phyloP scores from a whole-genome alignment of 2,888 invertebrate genomes.

The Zelleria hepariella region DNA sequence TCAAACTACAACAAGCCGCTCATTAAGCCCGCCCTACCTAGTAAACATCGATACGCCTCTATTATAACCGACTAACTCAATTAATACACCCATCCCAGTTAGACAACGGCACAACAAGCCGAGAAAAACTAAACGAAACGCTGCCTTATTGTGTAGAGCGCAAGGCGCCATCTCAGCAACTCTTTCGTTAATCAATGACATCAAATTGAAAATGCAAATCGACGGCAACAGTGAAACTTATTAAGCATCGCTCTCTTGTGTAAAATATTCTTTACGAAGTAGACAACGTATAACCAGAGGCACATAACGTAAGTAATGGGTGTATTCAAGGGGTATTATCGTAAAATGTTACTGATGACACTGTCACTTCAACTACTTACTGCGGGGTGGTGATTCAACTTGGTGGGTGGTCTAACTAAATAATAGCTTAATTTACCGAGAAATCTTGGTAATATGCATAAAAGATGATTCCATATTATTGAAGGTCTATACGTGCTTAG shows the following conservation, averaged over 20 bases:
- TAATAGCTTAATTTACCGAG: no score
- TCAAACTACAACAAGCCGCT: constrained; percentile 63
- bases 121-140: constrained; percentile 11
- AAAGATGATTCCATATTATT: background rate
- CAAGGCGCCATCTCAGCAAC: background rate
- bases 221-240: constrained; percentile 26
- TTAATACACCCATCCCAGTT: constrained; percentile 27
- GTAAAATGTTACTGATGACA: constrained; percentile 39
- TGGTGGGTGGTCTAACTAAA: constrained; percentile 23
- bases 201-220: constrained; percentile 36
- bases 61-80: constrained; percentile 42
- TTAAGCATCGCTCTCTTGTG: constrained; percentile 32
- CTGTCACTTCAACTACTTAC: constrained; percentile 27
- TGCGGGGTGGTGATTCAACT: constrained; percentile 16
- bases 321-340: constrained; percentile 43
- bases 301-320: constrained; percentile 35
- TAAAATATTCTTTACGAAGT: constrained; percentile 34
- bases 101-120: constrained; percentile 17
- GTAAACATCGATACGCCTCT: constrained; percentile 46
- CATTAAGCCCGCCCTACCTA: constrained; percentile 50
- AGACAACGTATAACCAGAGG: constrained; percentile 31
- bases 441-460: background rate
- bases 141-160: background rate
- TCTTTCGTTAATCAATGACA: constrained; percentile 6
- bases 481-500: background rate